Evolutionary conservation across 2,113 vertebrate species (phyloP).

Genomic region (Vicugna pacos): DNA sequence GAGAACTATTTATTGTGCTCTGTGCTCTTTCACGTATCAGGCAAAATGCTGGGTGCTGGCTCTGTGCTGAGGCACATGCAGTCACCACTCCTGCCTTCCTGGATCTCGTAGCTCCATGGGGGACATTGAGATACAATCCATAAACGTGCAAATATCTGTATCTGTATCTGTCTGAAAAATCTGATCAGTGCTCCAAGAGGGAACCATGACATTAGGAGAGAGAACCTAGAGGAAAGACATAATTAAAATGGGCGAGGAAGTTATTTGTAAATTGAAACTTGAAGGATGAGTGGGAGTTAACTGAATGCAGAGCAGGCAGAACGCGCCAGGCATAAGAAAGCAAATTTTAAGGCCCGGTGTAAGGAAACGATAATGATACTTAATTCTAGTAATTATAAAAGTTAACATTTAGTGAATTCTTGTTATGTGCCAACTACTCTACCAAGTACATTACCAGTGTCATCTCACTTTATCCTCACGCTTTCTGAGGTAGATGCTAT

Average conservation of each 20-base stretch:
- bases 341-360: neutral
- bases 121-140: neutral
- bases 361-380: constrained; percentile 12
- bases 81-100: neutral
- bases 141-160: neutral
- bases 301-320: neutral
- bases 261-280: neutral
- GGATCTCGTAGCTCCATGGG: neutral
- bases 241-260: neutral
- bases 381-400: constrained; percentile 32
- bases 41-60: neutral
- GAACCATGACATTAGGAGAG: neutral
- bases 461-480: neutral
- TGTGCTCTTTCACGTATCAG: neutral
- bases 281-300: neutral
- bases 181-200: neutral
- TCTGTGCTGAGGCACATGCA: fast-evolving
- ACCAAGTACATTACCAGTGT: neutral
- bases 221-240: neutral
- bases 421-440: neutral
- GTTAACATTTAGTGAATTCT: neutral
- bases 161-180: neutral
- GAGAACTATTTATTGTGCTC: neutral
- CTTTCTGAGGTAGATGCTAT: neutral
- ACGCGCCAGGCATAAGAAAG: neutral